phyloP scores from a whole-genome alignment of 2,888 invertebrate species.

The Synanthedon myopaeformis region DNA sequence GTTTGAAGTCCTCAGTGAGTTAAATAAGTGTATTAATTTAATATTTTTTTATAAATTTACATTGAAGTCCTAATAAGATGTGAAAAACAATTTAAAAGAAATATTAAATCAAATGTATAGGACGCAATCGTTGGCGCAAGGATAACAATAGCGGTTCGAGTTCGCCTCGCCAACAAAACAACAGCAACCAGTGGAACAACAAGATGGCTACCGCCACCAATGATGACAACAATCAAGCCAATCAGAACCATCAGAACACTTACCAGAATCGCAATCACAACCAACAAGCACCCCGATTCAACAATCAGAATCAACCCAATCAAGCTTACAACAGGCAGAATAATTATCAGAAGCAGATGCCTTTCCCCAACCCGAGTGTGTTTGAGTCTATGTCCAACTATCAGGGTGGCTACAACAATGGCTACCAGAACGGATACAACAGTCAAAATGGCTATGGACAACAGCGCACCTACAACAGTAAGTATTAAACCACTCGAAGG shows the following conservation, averaged over 20 bases:
- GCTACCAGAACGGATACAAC: slow-evolving; percentile 64
- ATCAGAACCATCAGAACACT: slow-evolving; percentile 17
- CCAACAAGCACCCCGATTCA: slow-evolving; percentile 63
- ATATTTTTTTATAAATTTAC: no score
- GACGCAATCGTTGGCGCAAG: slow-evolving; percentile 73
- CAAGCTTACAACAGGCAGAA: slow-evolving; percentile 58
- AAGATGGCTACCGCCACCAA: slow-evolving; percentile 48
- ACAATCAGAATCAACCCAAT: slow-evolving; percentile 55
- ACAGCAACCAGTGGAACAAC: slow-evolving; percentile 63
- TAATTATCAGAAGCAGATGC: slow-evolving; percentile 64
- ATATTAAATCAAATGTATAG: slow-evolving; percentile 19
- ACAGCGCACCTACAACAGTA: slow-evolving; percentile 57
- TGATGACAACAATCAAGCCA: slow-evolving; percentile 26
- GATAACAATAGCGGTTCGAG: slow-evolving; percentile 63
- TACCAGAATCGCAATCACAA: slow-evolving; percentile 45
- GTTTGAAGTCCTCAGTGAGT: no score
- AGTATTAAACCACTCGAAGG: slow-evolving; percentile 13
- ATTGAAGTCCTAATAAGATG: no score
- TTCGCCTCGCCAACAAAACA: slow-evolving; percentile 55
- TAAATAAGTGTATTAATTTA: no score
- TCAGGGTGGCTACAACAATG: slow-evolving; percentile 64
- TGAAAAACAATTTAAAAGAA: no score
- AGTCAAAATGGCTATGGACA: slow-evolving; percentile 55
- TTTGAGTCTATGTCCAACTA: slow-evolving; percentile 71
- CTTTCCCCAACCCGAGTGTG: slow-evolving; percentile 69